Evolutionary conservation across 30 jellyfish, hydroid and myxozoan species (phyloP).

Genomic region (Clytia hemisphaerica): DNA sequence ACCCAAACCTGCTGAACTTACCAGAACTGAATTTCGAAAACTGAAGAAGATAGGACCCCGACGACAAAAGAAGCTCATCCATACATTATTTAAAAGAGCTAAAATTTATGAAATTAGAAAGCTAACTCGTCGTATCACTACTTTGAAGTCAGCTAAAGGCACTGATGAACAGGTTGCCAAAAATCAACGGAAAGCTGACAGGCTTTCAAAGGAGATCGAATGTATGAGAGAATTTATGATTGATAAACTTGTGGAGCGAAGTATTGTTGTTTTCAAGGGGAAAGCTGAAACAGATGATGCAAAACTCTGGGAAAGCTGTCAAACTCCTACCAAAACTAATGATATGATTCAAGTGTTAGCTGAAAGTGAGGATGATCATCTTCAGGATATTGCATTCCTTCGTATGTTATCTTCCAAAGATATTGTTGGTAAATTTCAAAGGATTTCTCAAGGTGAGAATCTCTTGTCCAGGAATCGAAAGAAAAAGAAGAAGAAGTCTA

Average conservation of each 20-base stretch:
- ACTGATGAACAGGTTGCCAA: slow-evolving; percentile 11
- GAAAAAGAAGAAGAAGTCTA: not conserved
- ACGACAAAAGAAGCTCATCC: slow-evolving; percentile 13
- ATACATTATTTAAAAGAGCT: slow-evolving; percentile 11
- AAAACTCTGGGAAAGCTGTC: slow-evolving; percentile 9
- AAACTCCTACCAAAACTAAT: not conserved
- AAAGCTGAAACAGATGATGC: not conserved
- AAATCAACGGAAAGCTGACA: slow-evolving; percentile 18
- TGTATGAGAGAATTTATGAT: slow-evolving; percentile 18
- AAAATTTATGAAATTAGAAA: slow-evolving; percentile 25
- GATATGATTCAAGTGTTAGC: slow-evolving; percentile 3
- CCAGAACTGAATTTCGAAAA: too few relatives aligned
- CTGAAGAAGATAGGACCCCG: slow-evolving; percentile 30
- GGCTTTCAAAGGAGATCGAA: slow-evolving; percentile 13
- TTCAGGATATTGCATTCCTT: slow-evolving; percentile 4
- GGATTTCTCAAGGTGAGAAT: slow-evolving; percentile 3
- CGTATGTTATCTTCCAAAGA: slow-evolving; percentile 24
- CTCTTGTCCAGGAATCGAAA: not conserved
- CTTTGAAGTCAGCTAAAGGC: slow-evolving; percentile 10
- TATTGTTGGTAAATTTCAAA: not conserved
- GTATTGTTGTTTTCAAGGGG: slow-evolving; percentile 15
- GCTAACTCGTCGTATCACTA: slow-evolving; percentile 23
- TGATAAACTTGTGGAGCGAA: slow-evolving; percentile 8
- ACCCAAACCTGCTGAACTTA: too few relatives aligned
- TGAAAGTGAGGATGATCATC: not conserved